Evolutionary conservation across 1,140 invertebrate species (phyloP).

Genomic region (Drosophila bipectinata): DNA sequence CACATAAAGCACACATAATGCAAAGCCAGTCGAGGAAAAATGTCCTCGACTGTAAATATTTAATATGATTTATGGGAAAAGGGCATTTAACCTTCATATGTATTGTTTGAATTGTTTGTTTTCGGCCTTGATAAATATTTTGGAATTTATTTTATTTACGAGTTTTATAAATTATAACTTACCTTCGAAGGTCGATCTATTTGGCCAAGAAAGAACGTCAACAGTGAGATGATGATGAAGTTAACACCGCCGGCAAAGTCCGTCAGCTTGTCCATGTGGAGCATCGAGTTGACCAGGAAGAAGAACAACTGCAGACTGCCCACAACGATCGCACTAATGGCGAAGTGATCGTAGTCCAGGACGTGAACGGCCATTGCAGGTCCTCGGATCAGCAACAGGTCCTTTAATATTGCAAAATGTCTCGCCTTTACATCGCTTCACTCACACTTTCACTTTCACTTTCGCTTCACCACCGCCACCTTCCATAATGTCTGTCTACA

Average conservation of each 20-base stretch:
- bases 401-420: conserved; percentile 56
- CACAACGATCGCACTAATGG: conserved; percentile 94
- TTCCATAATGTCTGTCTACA: conserved; percentile 30
- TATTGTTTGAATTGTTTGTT: background rate
- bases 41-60: background rate
- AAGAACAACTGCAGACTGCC: conserved; percentile 94
- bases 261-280: conserved; percentile 95
- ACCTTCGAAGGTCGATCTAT: conserved; percentile 88
- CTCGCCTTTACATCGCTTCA: conserved; percentile 51
- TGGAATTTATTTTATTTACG: background rate
- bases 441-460: conserved; percentile 15
- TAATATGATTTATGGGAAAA: background rate
- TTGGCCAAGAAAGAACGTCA: conserved; percentile 94
- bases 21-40: background rate
- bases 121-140: background rate
- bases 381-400: conserved; percentile 33
- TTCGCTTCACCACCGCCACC: background rate
- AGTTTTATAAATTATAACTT: conserved; percentile 37
- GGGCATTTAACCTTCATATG: background rate
- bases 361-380: conserved; percentile 87
- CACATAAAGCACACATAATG: background rate
- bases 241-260: conserved; percentile 96
- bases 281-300: conserved; percentile 92
- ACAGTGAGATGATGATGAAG: conserved; percentile 93
- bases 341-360: conserved; percentile 93